Conservation (phyloP, 1,140 invertebrate species). For the Samia ricini region DNA sequence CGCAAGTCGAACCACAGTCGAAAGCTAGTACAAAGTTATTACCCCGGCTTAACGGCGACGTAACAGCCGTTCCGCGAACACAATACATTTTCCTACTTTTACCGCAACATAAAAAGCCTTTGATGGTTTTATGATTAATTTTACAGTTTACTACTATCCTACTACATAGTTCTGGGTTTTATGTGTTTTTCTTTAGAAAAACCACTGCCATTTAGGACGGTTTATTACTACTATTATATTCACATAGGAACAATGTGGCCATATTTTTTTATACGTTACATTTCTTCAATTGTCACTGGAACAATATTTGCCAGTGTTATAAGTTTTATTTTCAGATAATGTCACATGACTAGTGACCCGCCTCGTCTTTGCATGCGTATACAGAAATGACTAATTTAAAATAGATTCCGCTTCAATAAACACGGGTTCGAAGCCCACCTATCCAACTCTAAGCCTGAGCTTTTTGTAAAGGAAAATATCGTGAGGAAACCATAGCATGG, state of each 20-base stretch:
- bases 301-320: not conserved
- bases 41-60: not conserved
- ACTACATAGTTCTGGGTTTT: not conserved
- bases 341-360: no score
- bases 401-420: no score
- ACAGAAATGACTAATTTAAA: no score
- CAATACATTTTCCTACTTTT: not conserved
- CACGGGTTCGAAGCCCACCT: no score
- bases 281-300: not conserved
- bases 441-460: no score
- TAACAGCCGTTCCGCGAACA: constrained; percentile 5
- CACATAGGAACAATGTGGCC: not conserved
- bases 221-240: not conserved
- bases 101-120: constrained; percentile 5
- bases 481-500: no score
- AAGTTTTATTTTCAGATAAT: no score
- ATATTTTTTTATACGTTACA: not conserved
- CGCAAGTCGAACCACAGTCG: not conserved
- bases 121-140: constrained; percentile 13
- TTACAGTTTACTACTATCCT: not conserved
- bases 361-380: no score
- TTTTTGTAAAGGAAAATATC: no score
- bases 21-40: not conserved
- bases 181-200: not conserved
- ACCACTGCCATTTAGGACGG: not conserved